These are phyloP conservation scores for Agriopis aurantiaria DNA, from an alignment of 2,888 invertebrate genomes.

Conservation along the genomic window DNA sequence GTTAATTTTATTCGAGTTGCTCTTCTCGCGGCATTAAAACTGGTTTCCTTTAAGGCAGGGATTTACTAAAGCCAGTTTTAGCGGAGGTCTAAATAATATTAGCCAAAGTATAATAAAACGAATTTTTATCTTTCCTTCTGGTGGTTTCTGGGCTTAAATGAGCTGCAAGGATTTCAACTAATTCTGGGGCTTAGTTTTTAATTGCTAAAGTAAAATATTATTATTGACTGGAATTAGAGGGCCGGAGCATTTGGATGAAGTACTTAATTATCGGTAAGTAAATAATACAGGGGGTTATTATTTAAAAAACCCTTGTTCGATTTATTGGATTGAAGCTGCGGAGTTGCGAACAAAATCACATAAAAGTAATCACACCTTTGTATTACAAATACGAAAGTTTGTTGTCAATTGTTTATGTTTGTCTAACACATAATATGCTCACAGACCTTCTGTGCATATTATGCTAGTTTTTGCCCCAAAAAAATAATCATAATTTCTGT, in stretches of 20 bases:
- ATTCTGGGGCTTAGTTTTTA: constrained; percentile 3
- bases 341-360: not conserved
- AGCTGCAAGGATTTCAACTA: constrained; percentile 1
- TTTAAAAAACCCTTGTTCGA: not conserved
- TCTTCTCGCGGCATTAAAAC: constrained; percentile 11
- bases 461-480: too few relatives aligned
- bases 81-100: constrained; percentile 16
- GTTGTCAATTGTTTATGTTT: too few relatives aligned
- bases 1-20: constrained; percentile 7
- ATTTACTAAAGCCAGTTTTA: constrained; percentile 9
- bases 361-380: too few relatives aligned
- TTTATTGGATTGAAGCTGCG: too few relatives aligned
- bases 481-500: too few relatives aligned
- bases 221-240: not conserved
- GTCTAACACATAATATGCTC: too few relatives aligned
- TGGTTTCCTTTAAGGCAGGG: constrained; percentile 9
- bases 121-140: constrained; percentile 11
- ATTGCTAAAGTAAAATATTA: constrained; percentile 6
- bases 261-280: not conserved
- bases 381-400: too few relatives aligned
- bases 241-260: not conserved
- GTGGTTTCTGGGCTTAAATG: not conserved
- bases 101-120: constrained; percentile 13
- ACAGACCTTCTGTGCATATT: too few relatives aligned
- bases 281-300: not conserved